These are phyloP conservation scores for Heterodera schachtii DNA, from an alignment of 1,140 invertebrate genomes.

Conservation along the genomic window DNA sequence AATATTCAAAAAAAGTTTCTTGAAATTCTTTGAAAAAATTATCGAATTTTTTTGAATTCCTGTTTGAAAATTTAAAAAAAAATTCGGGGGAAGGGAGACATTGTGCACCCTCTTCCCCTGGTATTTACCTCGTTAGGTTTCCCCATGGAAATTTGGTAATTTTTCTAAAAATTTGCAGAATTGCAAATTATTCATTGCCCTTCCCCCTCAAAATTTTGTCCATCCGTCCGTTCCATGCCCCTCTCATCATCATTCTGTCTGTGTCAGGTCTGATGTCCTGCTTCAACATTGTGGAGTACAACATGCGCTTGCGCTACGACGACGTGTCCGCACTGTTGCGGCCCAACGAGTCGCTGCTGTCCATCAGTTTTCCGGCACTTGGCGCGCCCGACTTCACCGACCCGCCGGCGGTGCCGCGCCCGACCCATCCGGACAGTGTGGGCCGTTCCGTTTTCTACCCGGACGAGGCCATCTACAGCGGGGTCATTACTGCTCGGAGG, in stretches of 20 bases:
- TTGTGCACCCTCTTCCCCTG: too few species aligned
- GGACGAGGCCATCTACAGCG: constrained; percentile 83
- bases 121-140: too few species aligned
- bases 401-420: constrained; percentile 76
- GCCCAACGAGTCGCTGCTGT: constrained; percentile 82
- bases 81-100: too few species aligned
- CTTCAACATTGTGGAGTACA: constrained; percentile 96
- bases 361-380: constrained; percentile 73
- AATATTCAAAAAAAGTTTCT: too few species aligned
- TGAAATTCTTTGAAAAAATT: too few species aligned
- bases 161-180: too few species aligned
- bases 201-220: too few species aligned
- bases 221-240: too few species aligned
- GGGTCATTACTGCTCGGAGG: not conserved
- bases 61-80: too few species aligned
- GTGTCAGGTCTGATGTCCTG: constrained; percentile 78
- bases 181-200: too few species aligned
- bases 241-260: not conserved
- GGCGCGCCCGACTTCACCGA: constrained; percentile 86
- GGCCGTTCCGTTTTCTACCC: constrained; percentile 90
- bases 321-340: constrained; percentile 80
- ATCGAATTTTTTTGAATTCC: too few species aligned
- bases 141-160: too few species aligned
- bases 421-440: constrained; percentile 73
- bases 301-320: constrained; percentile 82